These are phyloP conservation scores for Pseudonaja textilis DNA, from an alignment of 2,113 vertebrate species.

Conservation along the genomic window DNA sequence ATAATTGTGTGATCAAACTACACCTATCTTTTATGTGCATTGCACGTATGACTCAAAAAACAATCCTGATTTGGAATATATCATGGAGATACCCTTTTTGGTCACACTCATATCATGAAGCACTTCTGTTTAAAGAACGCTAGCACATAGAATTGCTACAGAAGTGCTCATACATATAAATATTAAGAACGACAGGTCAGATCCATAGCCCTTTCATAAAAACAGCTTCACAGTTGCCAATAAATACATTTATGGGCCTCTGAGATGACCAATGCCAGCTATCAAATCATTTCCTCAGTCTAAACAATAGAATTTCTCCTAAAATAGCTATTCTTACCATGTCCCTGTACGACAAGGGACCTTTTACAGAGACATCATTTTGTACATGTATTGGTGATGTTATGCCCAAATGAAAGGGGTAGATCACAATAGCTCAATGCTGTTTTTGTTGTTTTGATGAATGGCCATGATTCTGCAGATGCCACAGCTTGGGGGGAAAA, in stretches of 20 bases:
- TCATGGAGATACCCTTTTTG: background rate
- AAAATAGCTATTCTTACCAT: background rate
- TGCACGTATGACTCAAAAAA: background rate
- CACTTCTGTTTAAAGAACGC: background rate
- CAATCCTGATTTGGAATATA: background rate
- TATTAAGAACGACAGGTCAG: background rate
- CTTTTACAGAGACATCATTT: background rate
- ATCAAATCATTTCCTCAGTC: background rate
- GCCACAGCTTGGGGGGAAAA: background rate
- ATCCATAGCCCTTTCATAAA: background rate
- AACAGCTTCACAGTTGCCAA: background rate
- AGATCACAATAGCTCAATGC: background rate
- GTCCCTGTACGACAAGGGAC: background rate
- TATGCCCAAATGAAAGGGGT: background rate
- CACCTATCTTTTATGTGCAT: too few species aligned
- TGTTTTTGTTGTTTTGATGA: background rate
- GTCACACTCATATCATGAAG: background rate
- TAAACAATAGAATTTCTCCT: background rate
- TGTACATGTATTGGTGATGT: background rate
- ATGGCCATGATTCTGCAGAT: background rate
- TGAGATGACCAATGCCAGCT: background rate
- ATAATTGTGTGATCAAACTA: too few species aligned
- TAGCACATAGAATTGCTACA: background rate
- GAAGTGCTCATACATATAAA: background rate
- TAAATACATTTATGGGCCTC: constrained; percentile 8